These are phyloP conservation scores for Brotula barbata DNA, from an alignment of 2,797 vertebrate genomes.

Conservation along the genomic window DNA sequence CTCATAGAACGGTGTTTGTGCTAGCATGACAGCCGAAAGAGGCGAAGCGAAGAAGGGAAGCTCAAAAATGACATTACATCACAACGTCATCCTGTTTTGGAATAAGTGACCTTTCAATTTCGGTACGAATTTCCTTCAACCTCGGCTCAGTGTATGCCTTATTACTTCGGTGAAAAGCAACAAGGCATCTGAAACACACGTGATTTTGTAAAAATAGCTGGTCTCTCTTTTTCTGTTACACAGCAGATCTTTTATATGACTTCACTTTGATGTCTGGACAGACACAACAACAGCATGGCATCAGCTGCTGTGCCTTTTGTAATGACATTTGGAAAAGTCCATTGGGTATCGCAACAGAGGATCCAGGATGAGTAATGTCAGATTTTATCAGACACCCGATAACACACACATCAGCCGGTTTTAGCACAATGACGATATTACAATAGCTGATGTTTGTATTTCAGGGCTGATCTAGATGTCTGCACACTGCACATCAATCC, in stretches of 20 bases:
- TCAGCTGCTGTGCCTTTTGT: slow-evolving; percentile 32
- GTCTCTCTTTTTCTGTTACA: background rate
- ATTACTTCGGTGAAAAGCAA: slow-evolving; percentile 13
- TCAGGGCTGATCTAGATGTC: slow-evolving; percentile 1
- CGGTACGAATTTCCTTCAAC: background rate
- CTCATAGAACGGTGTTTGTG: background rate
- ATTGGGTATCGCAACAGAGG: slow-evolving; percentile 11
- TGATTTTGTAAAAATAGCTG: background rate
- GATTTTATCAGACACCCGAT: slow-evolving; percentile 19
- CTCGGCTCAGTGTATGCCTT: slow-evolving; percentile 15
- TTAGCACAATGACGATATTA: slow-evolving; percentile 19
- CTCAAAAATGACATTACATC: slow-evolving; percentile 10
- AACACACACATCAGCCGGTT: background rate
- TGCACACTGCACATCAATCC: background rate
- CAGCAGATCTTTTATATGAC: slow-evolving; percentile 1
- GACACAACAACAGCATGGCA: slow-evolving; percentile 12
- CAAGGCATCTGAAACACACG: slow-evolving; percentile 5
- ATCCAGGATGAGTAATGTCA: slow-evolving; percentile 13
- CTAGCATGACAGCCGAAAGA: background rate
- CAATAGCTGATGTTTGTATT: slow-evolving; percentile 16
- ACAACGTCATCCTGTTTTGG: no score
- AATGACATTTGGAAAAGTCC: slow-evolving; percentile 22
- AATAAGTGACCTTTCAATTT: background rate
- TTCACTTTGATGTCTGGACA: slow-evolving; percentile 21
- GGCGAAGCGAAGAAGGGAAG: background rate